Percentiles rank a stretch among this genome's conserved stretches.
Conservation (phyloP, 2,888 invertebrate species). For the Erebia epiphron region DNA sequence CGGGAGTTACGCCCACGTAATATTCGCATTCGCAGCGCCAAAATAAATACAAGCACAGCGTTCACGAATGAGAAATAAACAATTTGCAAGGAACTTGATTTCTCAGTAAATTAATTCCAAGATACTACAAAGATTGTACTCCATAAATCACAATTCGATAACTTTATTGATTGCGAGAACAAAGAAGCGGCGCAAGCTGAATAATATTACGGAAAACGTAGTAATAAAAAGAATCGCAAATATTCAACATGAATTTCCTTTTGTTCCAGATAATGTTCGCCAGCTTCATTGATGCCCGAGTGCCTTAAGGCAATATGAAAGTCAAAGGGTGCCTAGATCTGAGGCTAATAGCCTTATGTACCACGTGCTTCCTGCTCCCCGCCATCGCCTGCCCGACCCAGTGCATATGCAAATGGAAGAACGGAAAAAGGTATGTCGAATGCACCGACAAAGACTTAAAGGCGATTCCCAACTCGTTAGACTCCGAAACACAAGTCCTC, state of each 20-base stretch:
- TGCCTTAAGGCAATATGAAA: conserved; percentile 76
- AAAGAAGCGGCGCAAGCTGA: conserved; percentile 36
- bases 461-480: conserved; percentile 90
- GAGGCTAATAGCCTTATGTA: conserved; percentile 75
- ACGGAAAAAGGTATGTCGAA: conserved; percentile 95
- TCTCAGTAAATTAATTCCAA: conserved; percentile 4
- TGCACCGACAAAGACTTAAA: conserved; percentile 91
- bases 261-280: conserved; percentile 77
- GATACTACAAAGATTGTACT: conserved; percentile 26
- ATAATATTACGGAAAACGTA: conserved; percentile 38
- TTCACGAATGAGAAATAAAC: not conserved
- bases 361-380: conserved; percentile 71
- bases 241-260: conserved; percentile 44
- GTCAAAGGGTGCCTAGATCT: conserved; percentile 64
- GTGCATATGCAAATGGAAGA: conserved; percentile 96
- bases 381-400: conserved; percentile 87
- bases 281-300: conserved; percentile 51
- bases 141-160: conserved; percentile 39
- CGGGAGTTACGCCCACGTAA: not conserved
- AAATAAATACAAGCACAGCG: not conserved
- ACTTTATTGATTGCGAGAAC: conserved; percentile 43
- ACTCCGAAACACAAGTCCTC: conserved; percentile 93
- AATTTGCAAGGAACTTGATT: not conserved
- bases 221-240: conserved; percentile 36
- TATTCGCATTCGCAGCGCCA: not conserved